Evolutionary conservation across 64 coral and sea anemone species (phyloP).

Genomic region (Catalaphyllia jardinei): DNA sequence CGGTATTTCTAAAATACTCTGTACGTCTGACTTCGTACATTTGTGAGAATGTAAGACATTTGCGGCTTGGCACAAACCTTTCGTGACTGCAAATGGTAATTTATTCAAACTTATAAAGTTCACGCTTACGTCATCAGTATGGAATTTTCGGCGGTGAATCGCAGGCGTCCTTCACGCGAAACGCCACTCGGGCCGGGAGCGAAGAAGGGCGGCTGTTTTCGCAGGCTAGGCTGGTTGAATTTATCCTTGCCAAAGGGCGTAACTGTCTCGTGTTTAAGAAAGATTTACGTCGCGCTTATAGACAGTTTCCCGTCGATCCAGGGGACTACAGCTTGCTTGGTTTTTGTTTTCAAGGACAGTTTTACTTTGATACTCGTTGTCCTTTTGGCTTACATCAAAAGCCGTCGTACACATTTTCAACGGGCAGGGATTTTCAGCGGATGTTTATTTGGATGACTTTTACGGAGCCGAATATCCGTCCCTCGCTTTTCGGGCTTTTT

Average conservation of each 20-base stretch:
- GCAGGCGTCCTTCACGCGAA: too few species aligned
- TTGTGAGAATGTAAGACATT: too few species aligned
- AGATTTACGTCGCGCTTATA: constrained; percentile 23
- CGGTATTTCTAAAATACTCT: too few species aligned
- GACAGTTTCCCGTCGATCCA: constrained; percentile 25
- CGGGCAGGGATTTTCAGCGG: background rate
- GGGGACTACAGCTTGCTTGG: constrained; percentile 5
- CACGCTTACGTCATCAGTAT: too few species aligned
- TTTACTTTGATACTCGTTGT: constrained; percentile 35
- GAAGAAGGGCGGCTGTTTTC: too few species aligned
- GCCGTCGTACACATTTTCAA: constrained; percentile 11
- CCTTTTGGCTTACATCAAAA: constrained; percentile 32
- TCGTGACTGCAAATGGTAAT: too few species aligned
- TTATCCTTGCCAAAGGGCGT: background rate
- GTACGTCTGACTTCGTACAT: too few species aligned
- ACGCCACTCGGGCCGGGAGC: too few species aligned
- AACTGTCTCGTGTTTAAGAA: constrained; percentile 12
- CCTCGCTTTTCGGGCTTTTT: background rate
- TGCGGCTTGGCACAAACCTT: too few species aligned
- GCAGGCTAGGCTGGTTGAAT: background rate
- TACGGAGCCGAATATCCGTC: background rate
- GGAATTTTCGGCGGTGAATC: too few species aligned
- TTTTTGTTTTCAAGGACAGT: background rate
- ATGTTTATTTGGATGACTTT: constrained; percentile 45
- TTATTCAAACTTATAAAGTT: too few species aligned